phyloP scores from a whole-genome alignment of 2,113 vertebrate genomes.

The Cyprinus carpio region DNA sequence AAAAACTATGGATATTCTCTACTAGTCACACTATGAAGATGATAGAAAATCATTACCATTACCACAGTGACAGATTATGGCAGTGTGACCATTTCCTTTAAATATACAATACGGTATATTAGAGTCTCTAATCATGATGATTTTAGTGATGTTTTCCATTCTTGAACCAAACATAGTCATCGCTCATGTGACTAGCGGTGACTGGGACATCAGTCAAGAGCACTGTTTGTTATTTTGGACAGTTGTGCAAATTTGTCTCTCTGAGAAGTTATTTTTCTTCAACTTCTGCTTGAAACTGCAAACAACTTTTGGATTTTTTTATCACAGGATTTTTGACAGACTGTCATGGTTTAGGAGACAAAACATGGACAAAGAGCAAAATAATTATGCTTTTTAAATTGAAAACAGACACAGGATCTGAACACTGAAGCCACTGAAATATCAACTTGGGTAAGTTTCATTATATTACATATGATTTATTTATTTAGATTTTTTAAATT shows the following conservation, averaged over 20 bases:
- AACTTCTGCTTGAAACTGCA: not conserved
- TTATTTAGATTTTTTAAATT: too few relatives aligned
- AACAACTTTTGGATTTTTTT: not conserved
- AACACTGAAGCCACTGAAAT: conserved; percentile 6
- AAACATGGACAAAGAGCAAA: not conserved
- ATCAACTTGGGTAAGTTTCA: conserved; percentile 23
- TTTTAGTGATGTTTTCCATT: not conserved
- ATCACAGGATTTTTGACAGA: not conserved
- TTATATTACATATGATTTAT: not conserved
- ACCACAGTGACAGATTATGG: not conserved
- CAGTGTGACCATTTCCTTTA: not conserved
- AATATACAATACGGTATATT: not conserved
- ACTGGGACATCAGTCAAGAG: conserved; percentile 28
- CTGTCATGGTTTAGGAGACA: not conserved
- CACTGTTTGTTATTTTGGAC: conserved; percentile 1
- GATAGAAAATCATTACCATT: not conserved
- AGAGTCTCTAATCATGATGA: not conserved
- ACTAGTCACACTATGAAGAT: not conserved
- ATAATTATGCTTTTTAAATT: conserved; percentile 12
- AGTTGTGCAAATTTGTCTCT: not conserved
- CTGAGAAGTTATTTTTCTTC: not conserved
- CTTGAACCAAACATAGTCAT: not conserved
- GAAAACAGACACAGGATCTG: not conserved
- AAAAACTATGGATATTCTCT: not conserved
- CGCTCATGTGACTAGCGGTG: conserved; percentile 16